Percentiles rank a stretch among this genome's conserved stretches.
phyloP scores from a whole-genome alignment of 92 coral and sea anemone species.

The Plumapathes pennacea region DNA sequence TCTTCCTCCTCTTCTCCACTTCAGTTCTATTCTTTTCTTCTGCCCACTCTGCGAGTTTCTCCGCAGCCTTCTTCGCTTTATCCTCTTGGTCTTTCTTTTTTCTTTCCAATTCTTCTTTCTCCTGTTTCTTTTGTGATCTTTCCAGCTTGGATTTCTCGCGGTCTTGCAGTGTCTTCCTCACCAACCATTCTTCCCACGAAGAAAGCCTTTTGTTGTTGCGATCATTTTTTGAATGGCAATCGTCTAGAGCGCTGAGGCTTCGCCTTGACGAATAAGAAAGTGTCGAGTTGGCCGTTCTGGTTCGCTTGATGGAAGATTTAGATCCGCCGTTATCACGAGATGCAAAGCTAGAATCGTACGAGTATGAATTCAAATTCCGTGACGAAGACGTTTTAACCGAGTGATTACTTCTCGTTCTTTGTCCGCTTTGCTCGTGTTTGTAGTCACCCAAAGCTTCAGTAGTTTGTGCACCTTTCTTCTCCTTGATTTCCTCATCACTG shows the following conservation, averaged over 20 bases:
- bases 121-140: constrained; percentile 38
- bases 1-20: constrained; percentile 36
- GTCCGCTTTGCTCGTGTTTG: too few species aligned
- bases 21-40: constrained; percentile 51
- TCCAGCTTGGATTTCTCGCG: constrained; percentile 52
- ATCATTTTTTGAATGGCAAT: constrained; percentile 9
- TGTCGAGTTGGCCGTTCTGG: too few species aligned
- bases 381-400: too few species aligned
- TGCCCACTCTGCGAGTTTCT: constrained; percentile 62
- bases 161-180: constrained; percentile 72
- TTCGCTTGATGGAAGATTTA: background rate
- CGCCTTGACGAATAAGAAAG: too few species aligned
- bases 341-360: too few species aligned
- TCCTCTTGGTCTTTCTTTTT: constrained; percentile 41
- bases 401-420: too few species aligned
- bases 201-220: constrained; percentile 22
- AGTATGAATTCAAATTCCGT: too few species aligned
- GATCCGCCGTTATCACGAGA: too few species aligned
- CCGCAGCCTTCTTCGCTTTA: constrained; percentile 44
- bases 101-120: constrained; percentile 35
- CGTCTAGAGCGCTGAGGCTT: background rate
- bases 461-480: too few species aligned
- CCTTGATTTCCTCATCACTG: constrained; percentile 32
- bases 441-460: too few species aligned
- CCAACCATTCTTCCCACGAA: constrained; percentile 96